Evolutionary conservation across 2,113 vertebrate species (phyloP).

Genomic region (Cranoglanis bouderius): DNA sequence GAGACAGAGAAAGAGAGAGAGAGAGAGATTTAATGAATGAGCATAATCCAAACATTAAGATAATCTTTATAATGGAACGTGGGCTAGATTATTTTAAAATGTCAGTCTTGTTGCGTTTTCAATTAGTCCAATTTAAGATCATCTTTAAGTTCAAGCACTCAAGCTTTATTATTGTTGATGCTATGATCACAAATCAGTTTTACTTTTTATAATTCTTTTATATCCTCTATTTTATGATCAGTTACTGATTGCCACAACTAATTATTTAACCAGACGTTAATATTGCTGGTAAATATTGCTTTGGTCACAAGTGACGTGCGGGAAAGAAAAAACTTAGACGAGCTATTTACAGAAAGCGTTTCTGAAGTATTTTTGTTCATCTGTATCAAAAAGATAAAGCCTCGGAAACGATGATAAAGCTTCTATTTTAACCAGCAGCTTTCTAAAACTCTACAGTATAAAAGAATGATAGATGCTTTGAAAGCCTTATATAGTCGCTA

Average conservation of each 20-base stretch:
- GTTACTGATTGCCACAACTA: neutral
- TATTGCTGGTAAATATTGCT: too few relatives aligned
- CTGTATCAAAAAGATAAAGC: too few relatives aligned
- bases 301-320: too few relatives aligned
- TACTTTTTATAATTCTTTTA: neutral
- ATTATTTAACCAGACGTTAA: too few relatives aligned
- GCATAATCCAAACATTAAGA: neutral
- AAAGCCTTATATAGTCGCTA: too few relatives aligned
- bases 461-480: neutral
- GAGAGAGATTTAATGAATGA: slow-evolving; percentile 44
- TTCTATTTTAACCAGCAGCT: too few relatives aligned
- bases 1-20: slow-evolving; percentile 24
- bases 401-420: too few relatives aligned
- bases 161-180: neutral
- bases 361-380: too few relatives aligned
- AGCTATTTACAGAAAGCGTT: too few relatives aligned
- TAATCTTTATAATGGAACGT: neutral
- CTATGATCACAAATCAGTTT: neutral
- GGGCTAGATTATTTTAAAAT: slow-evolving; percentile 5
- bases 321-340: too few relatives aligned
- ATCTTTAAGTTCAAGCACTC: neutral
- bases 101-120: slow-evolving; percentile 13
- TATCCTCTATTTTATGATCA: neutral
- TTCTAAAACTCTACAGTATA: too few relatives aligned
- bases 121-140: neutral